Conservation (phyloP, 1,140 invertebrate genomes). For the Subanguina moxae region DNA sequence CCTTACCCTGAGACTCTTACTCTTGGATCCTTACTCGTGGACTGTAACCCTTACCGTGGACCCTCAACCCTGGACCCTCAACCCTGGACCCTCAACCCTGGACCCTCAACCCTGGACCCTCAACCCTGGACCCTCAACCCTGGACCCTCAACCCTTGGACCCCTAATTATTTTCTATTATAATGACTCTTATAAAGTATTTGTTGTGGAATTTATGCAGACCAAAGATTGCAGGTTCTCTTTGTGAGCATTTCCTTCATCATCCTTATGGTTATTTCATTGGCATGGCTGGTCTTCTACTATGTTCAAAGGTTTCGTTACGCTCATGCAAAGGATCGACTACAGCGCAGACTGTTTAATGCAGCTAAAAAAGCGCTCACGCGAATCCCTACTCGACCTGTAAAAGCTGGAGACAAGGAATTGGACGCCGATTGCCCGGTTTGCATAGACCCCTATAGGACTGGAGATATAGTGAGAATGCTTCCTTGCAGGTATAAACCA, state of each 20-base stretch:
- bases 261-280: constrained; percentile 86
- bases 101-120: too few species aligned
- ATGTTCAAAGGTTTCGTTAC: constrained; percentile 75
- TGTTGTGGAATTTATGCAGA: too few species aligned
- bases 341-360: constrained; percentile 77
- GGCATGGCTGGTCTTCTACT: constrained; percentile 89
- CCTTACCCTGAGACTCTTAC: too few species aligned
- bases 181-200: too few species aligned
- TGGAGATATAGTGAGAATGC: constrained; percentile 74
- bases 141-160: too few species aligned
- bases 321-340: constrained; percentile 78
- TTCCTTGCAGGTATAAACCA: constrained; percentile 74
- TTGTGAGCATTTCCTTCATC: constrained; percentile 88
- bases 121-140: too few species aligned
- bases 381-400: constrained; percentile 82
- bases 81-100: too few species aligned
- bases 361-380: constrained; percentile 81
- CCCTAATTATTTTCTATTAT: too few species aligned
- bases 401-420: constrained; percentile 69
- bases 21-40: too few species aligned
- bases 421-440: constrained; percentile 80
- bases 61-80: too few species aligned
- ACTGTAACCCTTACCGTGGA: too few species aligned
- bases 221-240: constrained; percentile 70
- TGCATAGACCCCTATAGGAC: constrained; percentile 83